Base-by-base conservation (phyloP, 1,140 invertebrate species). In the Achroia grisella region DNA sequence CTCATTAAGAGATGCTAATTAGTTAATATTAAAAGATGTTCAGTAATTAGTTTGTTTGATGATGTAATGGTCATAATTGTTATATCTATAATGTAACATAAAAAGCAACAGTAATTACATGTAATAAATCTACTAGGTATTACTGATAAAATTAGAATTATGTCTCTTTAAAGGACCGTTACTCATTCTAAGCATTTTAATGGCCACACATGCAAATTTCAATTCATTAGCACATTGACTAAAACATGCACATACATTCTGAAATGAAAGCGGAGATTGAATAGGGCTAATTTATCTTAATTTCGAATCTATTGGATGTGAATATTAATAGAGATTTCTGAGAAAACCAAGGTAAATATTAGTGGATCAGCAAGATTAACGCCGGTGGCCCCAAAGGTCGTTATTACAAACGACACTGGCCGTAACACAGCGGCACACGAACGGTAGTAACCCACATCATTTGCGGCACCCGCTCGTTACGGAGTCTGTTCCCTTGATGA, bases 281-380 rank as follows among this genome's bases (percentile, higher is more conserved):
- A 15, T 40, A 39, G 36, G 14, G 31, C 15, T 13, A 13, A 31
- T 44, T 39, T 52, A 52, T 37, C n/a, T 15, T 23, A 17, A 37
- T 55, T 39, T 48, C 56, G 46, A 62, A 62, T 64, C 61, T 58
- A 69, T 70, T 65, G 66, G 55, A 60, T 65, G 58, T 50, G 48
- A 64, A 63, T 56, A 53, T 40, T 61, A 53, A 62, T 64, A 71
- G 62, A 67, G 57, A 50, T 62, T 46, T 50, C 54, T 63, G 50
- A 51, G 59, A 56, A 57, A 52, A 65, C 50, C 54, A 56, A 61
- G 65, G 52, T 57, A 39, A 45, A 32, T 41, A 69, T 72, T 75
- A 59, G 54, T 57, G 61, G 54, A 60, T 66, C 31, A 59, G 46
- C 47, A 59, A 70, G 66, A 76, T 79, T 70, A 71, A 66, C 61